A percentile compares a stretch with the other conserved stretches of the same genome.
Conservation (phyloP, 2,797 vertebrate species). For the Naso thynnoides region DNA sequence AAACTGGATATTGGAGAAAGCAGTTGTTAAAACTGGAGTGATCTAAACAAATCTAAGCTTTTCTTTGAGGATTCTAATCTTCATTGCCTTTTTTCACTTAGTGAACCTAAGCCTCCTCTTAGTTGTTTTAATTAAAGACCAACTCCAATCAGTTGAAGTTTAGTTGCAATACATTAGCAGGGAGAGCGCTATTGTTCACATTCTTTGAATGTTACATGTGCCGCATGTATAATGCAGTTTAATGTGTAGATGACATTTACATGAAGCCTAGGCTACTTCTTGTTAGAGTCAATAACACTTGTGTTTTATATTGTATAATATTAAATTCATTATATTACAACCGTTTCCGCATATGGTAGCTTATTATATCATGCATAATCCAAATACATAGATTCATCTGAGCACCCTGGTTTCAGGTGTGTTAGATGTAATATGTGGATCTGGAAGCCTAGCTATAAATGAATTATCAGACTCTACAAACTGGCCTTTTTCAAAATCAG, state of each 20-base stretch:
- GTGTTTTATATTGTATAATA: background rate
- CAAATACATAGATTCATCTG: background rate
- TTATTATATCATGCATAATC: background rate
- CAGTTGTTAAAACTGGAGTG: background rate
- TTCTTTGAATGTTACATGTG: background rate
- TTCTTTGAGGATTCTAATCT: background rate
- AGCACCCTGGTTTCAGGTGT: background rate
- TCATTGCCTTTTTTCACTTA: background rate
- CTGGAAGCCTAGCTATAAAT: background rate
- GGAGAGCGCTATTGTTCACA: conserved; percentile 20
- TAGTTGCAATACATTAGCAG: background rate
- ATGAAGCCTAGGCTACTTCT: background rate
- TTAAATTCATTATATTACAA: conserved; percentile 1
- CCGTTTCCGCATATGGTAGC: background rate
- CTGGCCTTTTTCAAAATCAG: background rate
- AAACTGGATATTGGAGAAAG: background rate
- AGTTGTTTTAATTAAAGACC: background rate
- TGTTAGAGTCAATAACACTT: background rate
- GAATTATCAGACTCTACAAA: background rate
- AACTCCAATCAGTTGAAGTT: background rate
- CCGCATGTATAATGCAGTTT: background rate
- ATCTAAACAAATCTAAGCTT: background rate
- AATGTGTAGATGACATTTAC: background rate
- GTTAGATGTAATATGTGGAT: background rate
- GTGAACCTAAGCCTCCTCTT: background rate